Percentiles rank a stretch among this genome's conserved stretches.
Conservation (phyloP, 2,113 vertebrate genomes). For the Lagopus muta region DNA sequence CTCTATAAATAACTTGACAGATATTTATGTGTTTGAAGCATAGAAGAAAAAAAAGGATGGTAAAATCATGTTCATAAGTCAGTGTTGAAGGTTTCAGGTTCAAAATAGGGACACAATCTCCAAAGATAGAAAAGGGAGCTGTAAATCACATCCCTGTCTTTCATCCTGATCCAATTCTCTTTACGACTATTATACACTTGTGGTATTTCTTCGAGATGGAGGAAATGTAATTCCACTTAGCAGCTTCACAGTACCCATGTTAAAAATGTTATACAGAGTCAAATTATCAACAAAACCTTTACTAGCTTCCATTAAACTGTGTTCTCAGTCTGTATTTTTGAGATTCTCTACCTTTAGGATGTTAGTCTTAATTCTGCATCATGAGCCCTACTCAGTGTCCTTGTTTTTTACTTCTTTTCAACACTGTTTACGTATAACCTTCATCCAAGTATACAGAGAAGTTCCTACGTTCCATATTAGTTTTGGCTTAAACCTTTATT, state of each 20-base stretch:
- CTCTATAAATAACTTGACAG: neutral
- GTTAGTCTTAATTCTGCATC: neutral
- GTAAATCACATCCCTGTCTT: neutral
- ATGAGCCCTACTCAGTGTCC: neutral
- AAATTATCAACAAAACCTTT: neutral
- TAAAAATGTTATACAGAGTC: neutral
- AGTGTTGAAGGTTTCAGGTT: neutral
- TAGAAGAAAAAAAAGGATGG: neutral
- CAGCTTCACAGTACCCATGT: neutral
- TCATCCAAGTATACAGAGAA: neutral
- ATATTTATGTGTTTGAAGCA: neutral
- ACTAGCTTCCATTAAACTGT: neutral
- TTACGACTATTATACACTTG: neutral
- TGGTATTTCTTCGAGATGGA: neutral
- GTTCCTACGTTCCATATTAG: neutral
- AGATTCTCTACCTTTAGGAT: neutral
- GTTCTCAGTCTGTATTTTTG: neutral
- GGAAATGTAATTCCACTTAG: neutral
- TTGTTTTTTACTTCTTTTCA: neutral
- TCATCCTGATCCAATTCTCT: neutral
- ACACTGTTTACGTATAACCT: neutral
- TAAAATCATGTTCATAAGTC: neutral
- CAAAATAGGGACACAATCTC: neutral
- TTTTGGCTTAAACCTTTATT: neutral
- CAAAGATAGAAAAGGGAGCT: accelerated